Evolutionary conservation across 2,797 vertebrate genomes (phyloP).

Genomic region (Muscicapa striata): DNA sequence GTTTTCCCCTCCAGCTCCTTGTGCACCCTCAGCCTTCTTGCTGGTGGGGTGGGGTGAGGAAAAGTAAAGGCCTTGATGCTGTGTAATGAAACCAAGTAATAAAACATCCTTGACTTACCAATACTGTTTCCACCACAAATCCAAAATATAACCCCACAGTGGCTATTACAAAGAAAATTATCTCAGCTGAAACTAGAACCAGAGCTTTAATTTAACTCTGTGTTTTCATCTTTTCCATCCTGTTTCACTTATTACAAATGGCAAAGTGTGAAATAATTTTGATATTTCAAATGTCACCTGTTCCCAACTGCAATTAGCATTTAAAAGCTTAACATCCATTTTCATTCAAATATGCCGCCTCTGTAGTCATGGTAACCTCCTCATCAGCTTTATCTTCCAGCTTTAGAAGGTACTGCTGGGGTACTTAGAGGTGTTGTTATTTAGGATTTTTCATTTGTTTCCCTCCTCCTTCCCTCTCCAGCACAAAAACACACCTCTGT

Average conservation of each 20-base stretch:
- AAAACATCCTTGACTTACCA: not conserved
- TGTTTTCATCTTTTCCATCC: not conserved
- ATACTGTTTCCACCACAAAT: not conserved
- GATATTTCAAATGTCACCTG: constrained; percentile 50
- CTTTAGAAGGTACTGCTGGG: constrained; percentile 58
- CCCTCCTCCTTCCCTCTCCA: not conserved
- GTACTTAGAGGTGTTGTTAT: constrained; percentile 5
- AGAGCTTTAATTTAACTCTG: not conserved
- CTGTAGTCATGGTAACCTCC: constrained; percentile 73
- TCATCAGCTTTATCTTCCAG: constrained; percentile 34
- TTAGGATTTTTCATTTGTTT: constrained; percentile 30
- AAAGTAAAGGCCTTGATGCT: not conserved
- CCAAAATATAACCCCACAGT: not conserved
- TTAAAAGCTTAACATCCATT: constrained; percentile 69
- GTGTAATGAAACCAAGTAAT: not conserved
- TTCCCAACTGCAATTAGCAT: constrained; percentile 66
- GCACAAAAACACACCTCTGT: not conserved
- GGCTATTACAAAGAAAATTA: not conserved
- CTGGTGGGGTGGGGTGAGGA: not conserved
- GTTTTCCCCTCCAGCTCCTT: not conserved
- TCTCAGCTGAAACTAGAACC: not conserved
- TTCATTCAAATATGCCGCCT: constrained; percentile 76
- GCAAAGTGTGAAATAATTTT: constrained; percentile 15
- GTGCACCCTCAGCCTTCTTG: not conserved
- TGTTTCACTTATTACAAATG: not conserved